Evolutionary conservation across 1,140 invertebrate species (phyloP).

Genomic region (Neuroterus valhalla): DNA sequence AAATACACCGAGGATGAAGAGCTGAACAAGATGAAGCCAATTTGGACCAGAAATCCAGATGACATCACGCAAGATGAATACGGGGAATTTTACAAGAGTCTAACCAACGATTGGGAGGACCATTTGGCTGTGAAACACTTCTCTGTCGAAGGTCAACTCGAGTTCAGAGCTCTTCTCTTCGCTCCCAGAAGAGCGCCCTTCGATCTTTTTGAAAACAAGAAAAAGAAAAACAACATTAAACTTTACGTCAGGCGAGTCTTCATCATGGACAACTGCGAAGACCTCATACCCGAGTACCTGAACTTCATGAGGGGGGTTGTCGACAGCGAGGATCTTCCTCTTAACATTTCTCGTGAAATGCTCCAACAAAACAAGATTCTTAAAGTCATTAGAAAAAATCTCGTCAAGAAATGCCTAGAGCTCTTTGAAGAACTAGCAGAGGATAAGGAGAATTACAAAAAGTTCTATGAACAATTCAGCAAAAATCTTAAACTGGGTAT

Average conservation of each 20-base stretch:
- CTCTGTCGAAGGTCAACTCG: conserved; percentile 98
- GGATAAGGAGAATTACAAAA: conserved; percentile 98
- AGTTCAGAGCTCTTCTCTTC: conserved; percentile 97
- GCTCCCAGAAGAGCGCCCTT: conserved; percentile 96
- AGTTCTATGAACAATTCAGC: conserved; percentile 98
- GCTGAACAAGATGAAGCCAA: conserved; percentile 99
- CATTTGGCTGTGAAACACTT: conserved; percentile 99
- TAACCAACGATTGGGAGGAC: conserved; percentile 99
- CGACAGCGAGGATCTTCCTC: conserved; percentile 96
- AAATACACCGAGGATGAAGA: conserved; percentile 99
- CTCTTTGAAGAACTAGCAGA: conserved; percentile 96
- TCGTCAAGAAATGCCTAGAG: conserved; percentile 98
- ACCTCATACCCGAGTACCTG: conserved; percentile 97
- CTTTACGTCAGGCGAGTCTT: conserved; percentile 97
- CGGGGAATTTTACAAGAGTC: conserved; percentile 98
- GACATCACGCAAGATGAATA: conserved; percentile 99
- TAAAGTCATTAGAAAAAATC: conserved; percentile 98
- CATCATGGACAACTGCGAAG: conserved; percentile 99
- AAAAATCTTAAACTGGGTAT: conserved; percentile 99
- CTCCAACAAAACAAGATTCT: conserved; percentile 99
- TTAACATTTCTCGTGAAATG: conserved; percentile 99
- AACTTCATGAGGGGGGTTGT: conserved; percentile 98
- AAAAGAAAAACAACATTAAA: conserved; percentile 99
- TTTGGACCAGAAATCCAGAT: conserved; percentile 99
- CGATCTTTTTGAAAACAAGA: conserved; percentile 98